These are phyloP conservation scores for Calidris pygmaea DNA, from an alignment of 2,113 vertebrate genomes.

Conservation along the genomic window DNA sequence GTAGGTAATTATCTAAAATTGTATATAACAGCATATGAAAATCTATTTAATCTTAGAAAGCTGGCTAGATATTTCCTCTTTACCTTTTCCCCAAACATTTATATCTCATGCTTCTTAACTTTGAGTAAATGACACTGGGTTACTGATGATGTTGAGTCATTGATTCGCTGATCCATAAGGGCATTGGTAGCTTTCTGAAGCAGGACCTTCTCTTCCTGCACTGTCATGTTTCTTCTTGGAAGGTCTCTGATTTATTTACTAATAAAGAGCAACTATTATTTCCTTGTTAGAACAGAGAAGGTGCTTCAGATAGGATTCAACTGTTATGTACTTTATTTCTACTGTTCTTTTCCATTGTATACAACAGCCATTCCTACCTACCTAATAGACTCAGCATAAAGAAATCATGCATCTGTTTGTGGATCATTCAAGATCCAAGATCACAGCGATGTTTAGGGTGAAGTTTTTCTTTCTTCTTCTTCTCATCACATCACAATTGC, in stretches of 20 bases:
- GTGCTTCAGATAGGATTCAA: background rate
- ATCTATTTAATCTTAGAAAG: background rate
- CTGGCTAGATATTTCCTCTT: background rate
- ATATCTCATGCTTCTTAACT: background rate
- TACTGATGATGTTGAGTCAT: background rate
- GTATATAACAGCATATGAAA: fast-evolving
- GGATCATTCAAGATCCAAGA: background rate
- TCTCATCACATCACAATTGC: background rate
- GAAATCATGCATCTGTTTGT: background rate
- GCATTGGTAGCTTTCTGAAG: background rate
- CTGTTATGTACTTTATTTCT: background rate
- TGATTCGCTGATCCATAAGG: background rate
- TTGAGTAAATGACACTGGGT: background rate
- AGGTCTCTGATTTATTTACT: background rate
- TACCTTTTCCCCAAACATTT: background rate
- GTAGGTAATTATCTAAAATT: background rate
- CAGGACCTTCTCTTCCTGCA: background rate
- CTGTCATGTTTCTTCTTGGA: background rate
- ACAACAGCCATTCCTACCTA: background rate
- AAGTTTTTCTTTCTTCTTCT: background rate
- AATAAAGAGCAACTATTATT: background rate
- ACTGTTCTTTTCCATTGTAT: background rate
- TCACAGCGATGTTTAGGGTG: background rate
- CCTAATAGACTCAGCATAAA: background rate
- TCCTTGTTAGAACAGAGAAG: background rate